Conservation (phyloP, 2,888 invertebrate genomes). For the Platycheirus rosarum region DNA sequence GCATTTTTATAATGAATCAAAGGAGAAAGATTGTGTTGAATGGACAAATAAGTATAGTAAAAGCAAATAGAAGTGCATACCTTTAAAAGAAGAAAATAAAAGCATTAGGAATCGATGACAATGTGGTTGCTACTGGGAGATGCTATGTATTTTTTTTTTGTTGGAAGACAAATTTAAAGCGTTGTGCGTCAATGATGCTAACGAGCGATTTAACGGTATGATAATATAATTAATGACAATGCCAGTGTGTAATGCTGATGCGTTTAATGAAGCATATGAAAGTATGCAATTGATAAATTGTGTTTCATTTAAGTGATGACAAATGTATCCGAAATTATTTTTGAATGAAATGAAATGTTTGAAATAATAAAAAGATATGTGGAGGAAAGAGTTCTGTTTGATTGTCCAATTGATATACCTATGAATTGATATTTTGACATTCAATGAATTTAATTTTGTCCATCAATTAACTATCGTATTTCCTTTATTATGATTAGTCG, state of each 20-base stretch:
- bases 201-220: slow-evolving; percentile 35
- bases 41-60: neutral
- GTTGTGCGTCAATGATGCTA: slow-evolving; percentile 24
- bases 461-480: no score
- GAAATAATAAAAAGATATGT: no score
- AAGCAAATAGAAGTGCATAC: neutral
- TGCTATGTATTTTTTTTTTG: neutral
- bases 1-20: slow-evolving; percentile 35
- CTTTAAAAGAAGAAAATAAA: neutral
- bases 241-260: neutral
- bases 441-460: no score
- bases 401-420: no score
- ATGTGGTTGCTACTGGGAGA: neutral
- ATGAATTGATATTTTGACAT: no score
- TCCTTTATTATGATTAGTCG: no score
- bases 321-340: neutral
- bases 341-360: no score
- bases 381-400: no score
- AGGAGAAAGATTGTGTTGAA: slow-evolving; percentile 19
- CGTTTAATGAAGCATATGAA: slow-evolving; percentile 6
- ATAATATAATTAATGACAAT: slow-evolving; percentile 23
- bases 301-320: neutral
- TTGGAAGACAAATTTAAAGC: slow-evolving; percentile 12
- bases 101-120: slow-evolving; percentile 14
- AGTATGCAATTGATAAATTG: slow-evolving; percentile 4